Conservation (phyloP, 2,797 vertebrate genomes). For the Mallotus villosus region DNA sequence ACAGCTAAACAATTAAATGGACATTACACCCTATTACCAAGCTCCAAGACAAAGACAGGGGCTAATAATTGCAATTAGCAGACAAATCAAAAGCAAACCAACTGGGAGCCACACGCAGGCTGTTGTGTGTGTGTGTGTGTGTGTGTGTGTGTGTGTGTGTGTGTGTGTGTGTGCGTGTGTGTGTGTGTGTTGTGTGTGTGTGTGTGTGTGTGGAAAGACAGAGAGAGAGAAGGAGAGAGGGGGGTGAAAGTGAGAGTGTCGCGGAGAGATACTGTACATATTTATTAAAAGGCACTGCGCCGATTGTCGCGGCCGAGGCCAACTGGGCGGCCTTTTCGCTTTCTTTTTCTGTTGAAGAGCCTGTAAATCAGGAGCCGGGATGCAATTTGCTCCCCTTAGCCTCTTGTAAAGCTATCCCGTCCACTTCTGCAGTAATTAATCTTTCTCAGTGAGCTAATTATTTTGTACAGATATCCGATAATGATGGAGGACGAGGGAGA, state of each 20-base stretch:
- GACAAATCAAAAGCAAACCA: slow-evolving; percentile 41
- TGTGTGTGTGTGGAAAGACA: not conserved
- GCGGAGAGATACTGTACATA: slow-evolving; percentile 57
- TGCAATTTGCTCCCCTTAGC: slow-evolving; percentile 80
- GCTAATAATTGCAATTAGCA: slow-evolving; percentile 30
- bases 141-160: not conserved
- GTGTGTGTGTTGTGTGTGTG: too few species aligned
- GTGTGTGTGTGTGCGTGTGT: too few species aligned
- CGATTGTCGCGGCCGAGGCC: slow-evolving; percentile 25
- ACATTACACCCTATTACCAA: slow-evolving; percentile 35
- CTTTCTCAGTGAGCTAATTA: slow-evolving; percentile 82
- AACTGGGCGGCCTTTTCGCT: slow-evolving; percentile 33
- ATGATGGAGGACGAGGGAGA: slow-evolving; percentile 76
- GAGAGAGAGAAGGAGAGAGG: not conserved
- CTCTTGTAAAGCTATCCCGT: slow-evolving; percentile 84
- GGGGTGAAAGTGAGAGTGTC: slow-evolving; percentile 3
- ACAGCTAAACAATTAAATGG: slow-evolving; percentile 50
- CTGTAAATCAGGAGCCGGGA: slow-evolving; percentile 75
- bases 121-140: not conserved
- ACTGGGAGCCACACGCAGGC: slow-evolving; percentile 5
- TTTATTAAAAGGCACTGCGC: slow-evolving; percentile 62
- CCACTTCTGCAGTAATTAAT: slow-evolving; percentile 78
- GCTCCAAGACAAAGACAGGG: slow-evolving; percentile 35
- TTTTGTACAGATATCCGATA: slow-evolving; percentile 86
- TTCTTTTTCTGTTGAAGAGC: slow-evolving; percentile 62